Evolutionary conservation across 2,888 invertebrate species (phyloP), one percentile per base, ranked within the genome.

Genomic region (Synanthedon myopaeformis): DNA sequence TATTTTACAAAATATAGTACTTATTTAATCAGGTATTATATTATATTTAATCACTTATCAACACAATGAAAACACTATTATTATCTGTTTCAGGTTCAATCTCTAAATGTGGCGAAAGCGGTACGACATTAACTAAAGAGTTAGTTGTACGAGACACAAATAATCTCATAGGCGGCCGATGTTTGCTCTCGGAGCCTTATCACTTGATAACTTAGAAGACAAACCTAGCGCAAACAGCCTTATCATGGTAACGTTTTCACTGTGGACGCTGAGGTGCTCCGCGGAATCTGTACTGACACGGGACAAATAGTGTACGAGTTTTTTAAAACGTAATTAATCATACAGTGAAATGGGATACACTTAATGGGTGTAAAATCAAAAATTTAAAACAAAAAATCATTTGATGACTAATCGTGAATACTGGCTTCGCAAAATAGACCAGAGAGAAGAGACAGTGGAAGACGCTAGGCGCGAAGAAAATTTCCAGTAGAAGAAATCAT

Each of bases 151-250:
- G 71, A 78, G 83, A 76, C 79, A 74, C 82, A 86, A 86, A 87
- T 86, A 86, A 74, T 79, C 73, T 69, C 69, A 67, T 71, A 81
- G 78, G 72, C 80, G 72, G 83, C 74, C 72, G 76, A 82, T 87
- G 86, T 87, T 87, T 86, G 69, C 81, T 70, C 75, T 71, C 65
- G 63, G 68, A 71, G 74, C 76, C 79, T 87, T 87, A 87, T 86
- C 86, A 73, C 72, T 76, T 84, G 86, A 87, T 87, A 87, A 83
- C 83, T 85, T 82, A 71, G 74, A 86, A 82, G 82, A 86, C 83
- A 86, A 86, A 83, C 85, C 82, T 59, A 67, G 65, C 58, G 68
- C 74, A 86, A 86, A 87, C 85, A 87, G 59, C 67, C 72, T 85
- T 86, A 87, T 87, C 86, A 84, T 85, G 85, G 70, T 76, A 79